phyloP scores from a whole-genome alignment of 2,888 invertebrate genomes.

The Crocallis elinguaria region DNA sequence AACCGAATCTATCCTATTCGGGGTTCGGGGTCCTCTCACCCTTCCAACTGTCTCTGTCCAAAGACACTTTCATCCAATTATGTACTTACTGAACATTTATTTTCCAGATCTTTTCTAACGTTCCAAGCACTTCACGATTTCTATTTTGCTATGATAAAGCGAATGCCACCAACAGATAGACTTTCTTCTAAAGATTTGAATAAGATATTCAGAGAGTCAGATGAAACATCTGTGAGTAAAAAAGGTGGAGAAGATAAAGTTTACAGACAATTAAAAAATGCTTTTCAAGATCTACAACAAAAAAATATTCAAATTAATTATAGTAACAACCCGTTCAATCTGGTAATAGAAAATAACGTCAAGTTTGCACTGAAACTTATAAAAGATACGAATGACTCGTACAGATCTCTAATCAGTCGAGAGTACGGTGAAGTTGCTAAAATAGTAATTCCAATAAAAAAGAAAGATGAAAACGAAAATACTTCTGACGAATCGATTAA shows the following conservation, averaged over 20 bases:
- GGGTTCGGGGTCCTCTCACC: no score
- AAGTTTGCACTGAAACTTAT: conserved; percentile 67
- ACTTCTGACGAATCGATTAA: conserved; percentile 59
- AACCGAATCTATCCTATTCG: no score
- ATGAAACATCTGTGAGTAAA: conserved; percentile 62
- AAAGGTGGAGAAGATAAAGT: conserved; percentile 71
- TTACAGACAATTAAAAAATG: conserved; percentile 61
- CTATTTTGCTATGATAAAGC: conserved; percentile 71
- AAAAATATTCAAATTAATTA: conserved; percentile 69
- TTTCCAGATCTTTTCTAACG: conserved; percentile 69
- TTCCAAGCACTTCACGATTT: conserved; percentile 79
- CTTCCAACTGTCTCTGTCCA: no score
- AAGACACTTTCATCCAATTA: no score
- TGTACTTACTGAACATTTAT: neutral
- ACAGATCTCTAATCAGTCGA: conserved; percentile 61
- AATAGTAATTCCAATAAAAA: conserved; percentile 57
- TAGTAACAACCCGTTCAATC: conserved; percentile 74
- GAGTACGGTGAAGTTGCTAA: conserved; percentile 71
- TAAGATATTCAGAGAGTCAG: conserved; percentile 65
- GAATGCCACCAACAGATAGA: conserved; percentile 64
- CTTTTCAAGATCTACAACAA: conserved; percentile 67
- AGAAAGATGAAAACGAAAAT: conserved; percentile 61
- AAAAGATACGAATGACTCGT: conserved; percentile 65
- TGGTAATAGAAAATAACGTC: conserved; percentile 71
- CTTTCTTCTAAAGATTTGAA: conserved; percentile 66